Percentiles rank a stretch among this genome's conserved stretches.
phyloP scores from a whole-genome alignment of 2,888 invertebrate species.

The Norana najaformis region DNA sequence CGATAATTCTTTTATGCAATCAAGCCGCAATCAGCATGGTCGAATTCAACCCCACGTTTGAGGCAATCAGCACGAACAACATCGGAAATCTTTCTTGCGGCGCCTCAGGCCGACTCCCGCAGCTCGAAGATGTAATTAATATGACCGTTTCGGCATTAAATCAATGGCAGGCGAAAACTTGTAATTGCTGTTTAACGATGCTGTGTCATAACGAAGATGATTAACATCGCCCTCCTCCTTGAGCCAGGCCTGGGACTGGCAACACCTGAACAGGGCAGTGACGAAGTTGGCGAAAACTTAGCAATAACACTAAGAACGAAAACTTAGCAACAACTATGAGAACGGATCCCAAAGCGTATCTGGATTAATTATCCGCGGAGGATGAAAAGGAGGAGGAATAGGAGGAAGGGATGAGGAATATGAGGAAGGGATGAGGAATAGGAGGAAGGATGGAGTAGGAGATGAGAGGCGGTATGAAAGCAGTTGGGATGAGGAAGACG shows the following conservation, averaged over 20 bases:
- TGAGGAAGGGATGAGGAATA: neutral
- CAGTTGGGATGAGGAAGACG: no score
- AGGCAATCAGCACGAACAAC: neutral
- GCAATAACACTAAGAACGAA: no score
- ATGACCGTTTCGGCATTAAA: neutral
- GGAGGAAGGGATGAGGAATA: no score
- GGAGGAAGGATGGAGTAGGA: neutral
- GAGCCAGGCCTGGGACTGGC: no score
- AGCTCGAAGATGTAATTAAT: neutral
- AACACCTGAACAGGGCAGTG: no score
- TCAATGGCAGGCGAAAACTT: neutral
- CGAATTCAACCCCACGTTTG: neutral
- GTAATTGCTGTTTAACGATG: no score
- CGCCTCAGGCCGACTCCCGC: neutral
- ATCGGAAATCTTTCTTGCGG: neutral
- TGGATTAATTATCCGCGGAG: neutral
- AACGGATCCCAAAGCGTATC: neutral
- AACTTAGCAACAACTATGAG: neutral
- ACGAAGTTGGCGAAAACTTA: no score
- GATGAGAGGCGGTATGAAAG: no score
- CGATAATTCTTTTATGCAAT: neutral
- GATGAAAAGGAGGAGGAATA: neutral
- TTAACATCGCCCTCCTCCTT: no score
- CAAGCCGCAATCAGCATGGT: neutral
- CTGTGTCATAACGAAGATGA: no score